Conservation (phyloP, 2,797 vertebrate species). For the Liparis tanakae region DNA sequence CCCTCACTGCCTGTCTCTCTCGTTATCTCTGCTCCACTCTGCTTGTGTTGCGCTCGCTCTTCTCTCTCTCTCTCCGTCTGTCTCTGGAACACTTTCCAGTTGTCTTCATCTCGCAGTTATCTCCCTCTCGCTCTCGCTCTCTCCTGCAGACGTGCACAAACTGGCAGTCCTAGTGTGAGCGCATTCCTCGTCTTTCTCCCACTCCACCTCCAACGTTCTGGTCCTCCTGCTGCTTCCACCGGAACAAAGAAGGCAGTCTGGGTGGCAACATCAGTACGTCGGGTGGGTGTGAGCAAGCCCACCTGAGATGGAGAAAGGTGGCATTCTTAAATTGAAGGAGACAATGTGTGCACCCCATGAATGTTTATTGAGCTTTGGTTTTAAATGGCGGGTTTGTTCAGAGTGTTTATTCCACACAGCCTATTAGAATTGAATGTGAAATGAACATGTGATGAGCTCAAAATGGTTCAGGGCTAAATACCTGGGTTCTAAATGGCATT, state of each 20-base stretch:
- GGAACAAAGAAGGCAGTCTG: constrained; percentile 49
- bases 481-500: constrained; percentile 58
- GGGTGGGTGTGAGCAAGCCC: constrained; percentile 18
- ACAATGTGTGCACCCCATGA: constrained; percentile 15
- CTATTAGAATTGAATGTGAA: constrained; percentile 29
- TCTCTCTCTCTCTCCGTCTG: constrained; percentile 36
- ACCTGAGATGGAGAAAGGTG: constrained; percentile 20
- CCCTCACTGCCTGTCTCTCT: constrained; percentile 28
- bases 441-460: constrained; percentile 49
- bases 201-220: constrained; percentile 41
- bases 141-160: constrained; percentile 43
- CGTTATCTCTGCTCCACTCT: constrained; percentile 54
- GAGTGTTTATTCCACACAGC: constrained; percentile 44
- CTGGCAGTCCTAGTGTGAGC: constrained; percentile 26
- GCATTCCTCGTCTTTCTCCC: constrained; percentile 39
- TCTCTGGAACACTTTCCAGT: constrained; percentile 45
- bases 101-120: constrained; percentile 45
- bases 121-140: constrained; percentile 26
- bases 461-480: constrained; percentile 57
- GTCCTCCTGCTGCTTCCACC: constrained; percentile 37
- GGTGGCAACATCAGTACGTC: constrained; percentile 52
- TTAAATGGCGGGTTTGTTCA: constrained; percentile 18
- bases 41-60: constrained; percentile 29
- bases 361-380: constrained; percentile 13
- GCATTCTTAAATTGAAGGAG: not conserved